Evolutionary conservation across 2,888 invertebrate genomes (phyloP).

Genomic region (Mythimna loreyi): DNA sequence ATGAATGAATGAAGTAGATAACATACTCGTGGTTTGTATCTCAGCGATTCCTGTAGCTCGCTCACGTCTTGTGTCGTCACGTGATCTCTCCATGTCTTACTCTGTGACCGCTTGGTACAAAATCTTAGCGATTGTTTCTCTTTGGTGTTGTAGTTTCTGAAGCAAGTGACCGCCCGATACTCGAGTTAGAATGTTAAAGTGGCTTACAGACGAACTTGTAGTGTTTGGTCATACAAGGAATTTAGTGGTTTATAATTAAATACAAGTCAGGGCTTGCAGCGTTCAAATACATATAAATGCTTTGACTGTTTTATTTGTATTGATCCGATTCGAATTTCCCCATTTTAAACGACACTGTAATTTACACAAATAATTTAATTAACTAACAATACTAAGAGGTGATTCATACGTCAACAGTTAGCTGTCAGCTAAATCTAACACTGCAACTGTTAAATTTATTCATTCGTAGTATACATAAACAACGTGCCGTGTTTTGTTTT

Average conservation of each 20-base stretch:
- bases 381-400: too few species aligned
- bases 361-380: too few species aligned
- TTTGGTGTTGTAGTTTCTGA: conserved; percentile 47
- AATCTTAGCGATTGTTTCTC: conserved; percentile 53
- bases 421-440: too few species aligned
- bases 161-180: conserved; percentile 57
- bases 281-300: too few species aligned
- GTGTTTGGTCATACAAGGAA: conserved; percentile 32
- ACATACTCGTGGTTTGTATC: neutral
- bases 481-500: too few species aligned
- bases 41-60: neutral
- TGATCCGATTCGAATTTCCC: neutral
- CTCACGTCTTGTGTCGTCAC: too few species aligned
- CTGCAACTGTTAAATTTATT: too few species aligned
- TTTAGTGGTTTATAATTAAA: conserved; percentile 30
- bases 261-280: neutral
- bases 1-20: too few species aligned
- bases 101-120: conserved; percentile 31
- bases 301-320: neutral
- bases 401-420: too few species aligned
- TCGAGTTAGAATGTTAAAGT: conserved; percentile 47
- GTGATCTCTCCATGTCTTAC: conserved; percentile 2
- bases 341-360: neutral
- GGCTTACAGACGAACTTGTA: conserved; percentile 37
- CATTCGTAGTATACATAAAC: too few species aligned